A percentile compares a stretch with the other conserved stretches of the same genome.
Conservation (phyloP, 2,797 vertebrate species). For the Carapus acus region DNA sequence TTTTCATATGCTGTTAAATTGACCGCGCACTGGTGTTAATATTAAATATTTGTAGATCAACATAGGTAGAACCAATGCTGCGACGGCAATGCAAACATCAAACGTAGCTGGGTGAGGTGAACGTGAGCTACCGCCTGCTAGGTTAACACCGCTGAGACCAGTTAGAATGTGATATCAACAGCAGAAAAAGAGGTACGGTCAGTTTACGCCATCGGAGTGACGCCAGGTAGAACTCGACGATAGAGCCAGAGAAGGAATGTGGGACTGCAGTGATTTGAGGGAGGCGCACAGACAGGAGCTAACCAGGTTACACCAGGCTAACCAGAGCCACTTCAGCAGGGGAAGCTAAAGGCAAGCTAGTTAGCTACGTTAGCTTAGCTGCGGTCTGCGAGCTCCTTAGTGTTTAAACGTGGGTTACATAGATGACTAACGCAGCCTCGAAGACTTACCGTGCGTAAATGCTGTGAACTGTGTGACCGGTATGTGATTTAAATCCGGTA, state of each 20-base stretch:
- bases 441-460: conserved; percentile 53
- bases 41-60: background rate
- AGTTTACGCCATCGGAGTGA: conserved; percentile 17
- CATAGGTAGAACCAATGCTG: background rate
- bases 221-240: background rate
- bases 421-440: background rate
- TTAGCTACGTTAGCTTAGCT: conserved; percentile 62
- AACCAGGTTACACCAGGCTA: conserved; percentile 42
- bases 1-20: background rate
- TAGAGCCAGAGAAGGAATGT: background rate
- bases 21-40: conserved; percentile 2
- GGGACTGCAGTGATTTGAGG: conserved; percentile 15
- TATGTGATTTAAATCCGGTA: conserved; percentile 26
- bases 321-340: conserved; percentile 40
- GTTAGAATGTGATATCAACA: conserved; percentile 4
- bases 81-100: background rate
- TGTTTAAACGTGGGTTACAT: conserved; percentile 18
- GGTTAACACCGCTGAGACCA: background rate
- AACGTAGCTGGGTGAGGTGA: background rate
- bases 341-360: conserved; percentile 55
- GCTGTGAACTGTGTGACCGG: conserved; percentile 9
- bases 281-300: conserved; percentile 6
- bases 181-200: conserved; percentile 2
- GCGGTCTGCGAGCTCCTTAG: conserved; percentile 28
- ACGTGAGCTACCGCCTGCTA: conserved; percentile 9